phyloP scores from a whole-genome alignment of 2,888 invertebrate species.

The Mythimna vitellina region DNA sequence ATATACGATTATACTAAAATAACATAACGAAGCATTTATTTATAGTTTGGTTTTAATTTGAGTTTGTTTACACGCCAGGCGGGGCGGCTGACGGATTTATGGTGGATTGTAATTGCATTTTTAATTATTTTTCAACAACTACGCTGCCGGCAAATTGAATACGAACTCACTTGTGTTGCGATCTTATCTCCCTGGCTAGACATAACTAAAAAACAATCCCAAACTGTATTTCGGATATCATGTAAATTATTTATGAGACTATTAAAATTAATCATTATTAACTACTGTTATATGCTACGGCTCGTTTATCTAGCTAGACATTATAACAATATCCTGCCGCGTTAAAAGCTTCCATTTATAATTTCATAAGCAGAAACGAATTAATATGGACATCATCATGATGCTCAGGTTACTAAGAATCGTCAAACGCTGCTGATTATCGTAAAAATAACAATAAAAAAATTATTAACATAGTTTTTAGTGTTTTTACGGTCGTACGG shows the following conservation, averaged over 20 bases:
- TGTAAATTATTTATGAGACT: conserved; percentile 59
- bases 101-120: conserved; percentile 87
- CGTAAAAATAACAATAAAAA: conserved; percentile 58
- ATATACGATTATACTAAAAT: conserved; percentile 73
- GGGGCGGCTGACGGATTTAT: conserved; percentile 86
- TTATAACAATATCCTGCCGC: conserved; percentile 39
- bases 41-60: conserved; percentile 78
- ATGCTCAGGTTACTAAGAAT: conserved; percentile 30
- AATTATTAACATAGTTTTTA: conserved; percentile 47
- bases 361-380: conserved; percentile 28
- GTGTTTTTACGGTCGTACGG: conserved; percentile 37
- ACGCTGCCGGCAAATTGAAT: conserved; percentile 86
- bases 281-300: conserved; percentile 40
- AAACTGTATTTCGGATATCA: conserved; percentile 54
- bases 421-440: conserved; percentile 44
- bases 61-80: conserved; percentile 83
- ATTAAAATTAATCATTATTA: conserved; percentile 57
- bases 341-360: conserved; percentile 26
- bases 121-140: conserved; percentile 88
- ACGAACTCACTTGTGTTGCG: conserved; percentile 74
- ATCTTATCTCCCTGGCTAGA: conserved; percentile 79
- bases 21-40: conserved; percentile 77
- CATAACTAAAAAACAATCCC: conserved; percentile 55
- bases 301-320: conserved; percentile 31
- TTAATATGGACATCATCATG: conserved; percentile 25